Conservation (phyloP, 2,797 vertebrate genomes). For the Podarcis siculus region DNA sequence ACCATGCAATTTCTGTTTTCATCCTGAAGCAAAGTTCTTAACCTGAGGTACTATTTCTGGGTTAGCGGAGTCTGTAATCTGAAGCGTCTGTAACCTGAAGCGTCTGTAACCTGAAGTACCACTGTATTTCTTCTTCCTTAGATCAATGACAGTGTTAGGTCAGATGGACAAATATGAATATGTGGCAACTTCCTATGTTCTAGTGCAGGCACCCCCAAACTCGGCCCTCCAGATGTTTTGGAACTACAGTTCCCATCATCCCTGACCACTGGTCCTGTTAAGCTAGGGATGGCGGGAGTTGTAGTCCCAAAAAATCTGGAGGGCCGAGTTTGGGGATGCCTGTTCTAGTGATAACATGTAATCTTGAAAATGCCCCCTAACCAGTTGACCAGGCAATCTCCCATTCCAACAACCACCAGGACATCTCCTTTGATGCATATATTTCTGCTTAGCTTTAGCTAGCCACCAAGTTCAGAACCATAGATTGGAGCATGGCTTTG, state of each 20-base stretch:
- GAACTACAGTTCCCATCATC: too few relatives aligned
- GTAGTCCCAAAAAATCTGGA: too few relatives aligned
- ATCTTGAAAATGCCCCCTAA: not conserved
- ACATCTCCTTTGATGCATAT: not conserved
- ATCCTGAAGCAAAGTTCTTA: too few relatives aligned
- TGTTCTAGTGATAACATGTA: not conserved
- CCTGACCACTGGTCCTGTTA: too few relatives aligned
- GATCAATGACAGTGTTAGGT: not conserved
- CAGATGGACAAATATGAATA: not conserved
- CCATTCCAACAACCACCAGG: not conserved
- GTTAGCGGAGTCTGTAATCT: too few relatives aligned
- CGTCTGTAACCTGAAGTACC: too few relatives aligned
- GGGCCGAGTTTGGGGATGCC: too few relatives aligned
- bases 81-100: too few relatives aligned
- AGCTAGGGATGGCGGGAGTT: too few relatives aligned
- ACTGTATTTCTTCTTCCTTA: not conserved
- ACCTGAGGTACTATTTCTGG: too few relatives aligned
- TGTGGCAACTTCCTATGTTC: not conserved
- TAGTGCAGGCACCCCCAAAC: not conserved
- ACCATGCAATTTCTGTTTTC: too few relatives aligned
- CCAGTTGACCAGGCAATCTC: not conserved
- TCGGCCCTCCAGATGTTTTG: too few relatives aligned
- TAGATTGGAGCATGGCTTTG: not conserved
- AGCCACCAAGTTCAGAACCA: not conserved
- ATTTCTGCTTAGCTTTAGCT: conserved; percentile 18